Base-by-base conservation (phyloP, 2,113 vertebrate species). In the Microcebus murinus region DNA sequence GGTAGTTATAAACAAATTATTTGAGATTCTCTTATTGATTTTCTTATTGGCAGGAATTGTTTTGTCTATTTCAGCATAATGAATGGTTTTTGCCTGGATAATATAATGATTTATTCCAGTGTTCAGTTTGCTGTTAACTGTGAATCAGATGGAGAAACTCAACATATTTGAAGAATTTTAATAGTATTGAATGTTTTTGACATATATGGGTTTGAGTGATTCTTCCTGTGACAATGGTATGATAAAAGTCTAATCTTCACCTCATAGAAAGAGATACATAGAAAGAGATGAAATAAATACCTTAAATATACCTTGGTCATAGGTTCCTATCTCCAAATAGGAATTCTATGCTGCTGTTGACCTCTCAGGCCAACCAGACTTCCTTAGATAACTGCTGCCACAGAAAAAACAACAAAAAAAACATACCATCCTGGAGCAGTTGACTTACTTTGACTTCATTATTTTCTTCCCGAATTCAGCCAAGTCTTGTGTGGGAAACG, bases 1-100 rank as follows among this genome's bases (percentile, higher is more conserved):
- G 52, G 3, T 50, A 90, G 25, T 82, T 88, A 89, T n/a, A 82
- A 95, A 81, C 59, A 74, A 90, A n/a, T 52, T 29, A 27, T 74
- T 87, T 79, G 27, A 92, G 80, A 65, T 67, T 42, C 42, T 42
- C 42, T 42, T 42, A 82, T 61, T 90, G 6, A 50, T 90, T 95
- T 87, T 67, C 36, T 77, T 80, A 74, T 63, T 87, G 15, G 8
- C 14, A 93, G 29, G 4, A 71, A 77, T 65, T 1, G 0, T 48
- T 39, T 39, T 91, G 9, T 77, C 45, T 92, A 27, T 70, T 76
- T 88, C n/a, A 81, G 27, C 20, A 12, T 67, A 76, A 68, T 76
- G 12, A 71, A 1, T 61, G 15, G 6, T 31, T 92, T 96, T 87
- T 85, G 18, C n/a, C 65, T 73, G 14, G 55, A 12, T 48, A 42